Conservation (phyloP, 2,113 vertebrate species). For the Gracilinanus agilis region DNA sequence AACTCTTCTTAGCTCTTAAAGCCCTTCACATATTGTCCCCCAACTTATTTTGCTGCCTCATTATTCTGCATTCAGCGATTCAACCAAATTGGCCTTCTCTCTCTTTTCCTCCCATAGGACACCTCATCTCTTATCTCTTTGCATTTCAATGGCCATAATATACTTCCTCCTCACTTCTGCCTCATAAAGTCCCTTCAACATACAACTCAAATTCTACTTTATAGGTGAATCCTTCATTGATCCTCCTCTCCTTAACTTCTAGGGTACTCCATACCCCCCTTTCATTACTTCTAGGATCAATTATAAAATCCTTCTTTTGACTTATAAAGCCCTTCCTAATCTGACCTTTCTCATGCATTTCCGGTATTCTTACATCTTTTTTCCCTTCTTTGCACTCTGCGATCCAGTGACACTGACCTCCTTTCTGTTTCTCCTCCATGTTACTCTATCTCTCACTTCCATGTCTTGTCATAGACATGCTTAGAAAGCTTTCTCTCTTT, state of each 20-base stretch:
- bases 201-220: background rate
- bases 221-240: background rate
- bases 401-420: background rate
- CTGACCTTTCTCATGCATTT: background rate
- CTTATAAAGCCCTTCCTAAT: background rate
- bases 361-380: background rate
- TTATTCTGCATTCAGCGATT: background rate
- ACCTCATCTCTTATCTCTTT: background rate
- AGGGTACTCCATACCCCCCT: background rate
- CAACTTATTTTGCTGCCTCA: background rate
- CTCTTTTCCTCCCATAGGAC: background rate
- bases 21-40: background rate
- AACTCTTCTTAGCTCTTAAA: background rate
- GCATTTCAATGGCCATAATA: background rate
- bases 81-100: background rate
- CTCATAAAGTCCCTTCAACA: background rate
- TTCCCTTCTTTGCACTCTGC: background rate
- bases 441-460: background rate
- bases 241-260: background rate
- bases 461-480: background rate
- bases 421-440: background rate
- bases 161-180: background rate
- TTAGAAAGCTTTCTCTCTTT: background rate
- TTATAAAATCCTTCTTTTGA: background rate
- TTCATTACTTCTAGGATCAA: background rate